Percentiles rank a stretch among this genome's conserved stretches.
These are phyloP conservation scores for Liasis olivaceus DNA, from an alignment of 2,797 vertebrate genomes.

Conservation along the genomic window DNA sequence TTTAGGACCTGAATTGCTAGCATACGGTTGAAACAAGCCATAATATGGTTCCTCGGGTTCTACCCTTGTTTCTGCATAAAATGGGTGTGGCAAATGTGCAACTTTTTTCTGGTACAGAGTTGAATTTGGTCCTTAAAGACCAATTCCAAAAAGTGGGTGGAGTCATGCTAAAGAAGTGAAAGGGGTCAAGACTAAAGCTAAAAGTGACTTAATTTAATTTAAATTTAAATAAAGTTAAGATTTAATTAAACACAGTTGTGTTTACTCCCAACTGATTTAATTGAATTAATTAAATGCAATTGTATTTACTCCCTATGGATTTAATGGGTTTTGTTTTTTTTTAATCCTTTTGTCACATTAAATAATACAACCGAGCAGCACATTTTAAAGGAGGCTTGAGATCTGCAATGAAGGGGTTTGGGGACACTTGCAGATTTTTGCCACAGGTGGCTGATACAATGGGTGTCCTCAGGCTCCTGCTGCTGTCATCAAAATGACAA, in stretches of 20 bases:
- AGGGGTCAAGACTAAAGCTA: not conserved
- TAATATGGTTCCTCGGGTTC: not conserved
- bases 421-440: not conserved
- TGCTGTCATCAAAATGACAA: not conserved
- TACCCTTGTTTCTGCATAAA: not conserved
- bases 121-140: not conserved
- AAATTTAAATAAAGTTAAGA: not conserved
- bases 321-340: not conserved
- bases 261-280: not conserved
- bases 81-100: not conserved
- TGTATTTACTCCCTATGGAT: not conserved
- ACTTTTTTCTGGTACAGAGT: not conserved
- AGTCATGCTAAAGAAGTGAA: not conserved
- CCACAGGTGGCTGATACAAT: not conserved
- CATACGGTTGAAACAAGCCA: too few species aligned
- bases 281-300: not conserved
- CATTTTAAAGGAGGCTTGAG: not conserved
- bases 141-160: not conserved
- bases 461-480: not conserved
- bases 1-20: too few species aligned
- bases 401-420: not conserved
- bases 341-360: not conserved
- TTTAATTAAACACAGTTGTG: not conserved
- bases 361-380: not conserved
- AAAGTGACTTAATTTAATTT: not conserved